phyloP scores from a whole-genome alignment of 2,888 invertebrate species.

The Leptinotarsa peninsularis region DNA sequence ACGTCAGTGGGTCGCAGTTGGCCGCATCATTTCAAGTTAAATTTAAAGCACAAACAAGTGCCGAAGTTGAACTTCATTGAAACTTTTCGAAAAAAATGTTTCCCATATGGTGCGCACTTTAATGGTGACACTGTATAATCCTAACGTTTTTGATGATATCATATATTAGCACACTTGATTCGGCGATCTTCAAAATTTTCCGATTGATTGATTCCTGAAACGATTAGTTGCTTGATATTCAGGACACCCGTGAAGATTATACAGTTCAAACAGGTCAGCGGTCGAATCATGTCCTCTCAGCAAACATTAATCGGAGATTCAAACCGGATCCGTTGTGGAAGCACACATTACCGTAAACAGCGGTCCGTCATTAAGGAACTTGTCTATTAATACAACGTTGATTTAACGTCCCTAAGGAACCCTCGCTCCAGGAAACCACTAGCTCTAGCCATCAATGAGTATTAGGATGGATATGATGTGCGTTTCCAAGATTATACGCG shows the following conservation, averaged over 20 bases:
- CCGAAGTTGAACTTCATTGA: too few relatives aligned
- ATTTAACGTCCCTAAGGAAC: constrained; percentile 55
- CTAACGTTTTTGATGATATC: too few relatives aligned
- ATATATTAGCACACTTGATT: too few relatives aligned
- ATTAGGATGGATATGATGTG: constrained; percentile 12
- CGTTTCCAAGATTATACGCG: background rate
- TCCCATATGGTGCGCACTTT: too few relatives aligned
- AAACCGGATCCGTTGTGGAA: constrained; percentile 47
- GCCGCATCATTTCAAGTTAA: too few relatives aligned
- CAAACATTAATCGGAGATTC: constrained; percentile 29
- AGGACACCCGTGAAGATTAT: background rate
- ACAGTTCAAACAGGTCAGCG: constrained; percentile 19
- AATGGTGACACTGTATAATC: too few relatives aligned
- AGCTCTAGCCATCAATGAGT: constrained; percentile 39
- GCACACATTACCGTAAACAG: constrained; percentile 61
- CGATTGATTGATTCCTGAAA: background rate
- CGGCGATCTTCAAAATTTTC: too few relatives aligned
- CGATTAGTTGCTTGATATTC: background rate
- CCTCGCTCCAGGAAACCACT: constrained; percentile 5
- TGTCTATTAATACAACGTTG: constrained; percentile 60
- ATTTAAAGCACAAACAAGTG: too few relatives aligned
- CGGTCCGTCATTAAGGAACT: constrained; percentile 61
- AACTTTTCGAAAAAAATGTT: too few relatives aligned
- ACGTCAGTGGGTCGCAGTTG: too few relatives aligned
- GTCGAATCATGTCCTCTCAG: constrained; percentile 10